Evolutionary conservation across 2,888 invertebrate species (phyloP), one percentile per base, ranked within the genome.

Genomic region (Andrena hattorfiana): DNA sequence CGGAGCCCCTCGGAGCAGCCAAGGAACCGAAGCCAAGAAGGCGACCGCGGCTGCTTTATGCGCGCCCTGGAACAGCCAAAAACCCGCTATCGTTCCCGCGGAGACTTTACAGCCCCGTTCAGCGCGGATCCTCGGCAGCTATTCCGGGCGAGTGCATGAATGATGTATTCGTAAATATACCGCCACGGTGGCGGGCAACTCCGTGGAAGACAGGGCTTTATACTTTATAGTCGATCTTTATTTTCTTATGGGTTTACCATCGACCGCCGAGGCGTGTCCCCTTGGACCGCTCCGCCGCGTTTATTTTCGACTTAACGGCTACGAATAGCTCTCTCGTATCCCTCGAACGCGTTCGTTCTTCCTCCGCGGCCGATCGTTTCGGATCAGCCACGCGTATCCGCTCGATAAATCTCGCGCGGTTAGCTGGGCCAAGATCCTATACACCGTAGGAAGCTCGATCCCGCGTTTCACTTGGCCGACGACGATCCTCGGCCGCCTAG

Each of bases 151-250:
- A 32, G 16, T 10, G 28, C 63, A 75, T 48, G 77, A 77, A 77
- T 77, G 64, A 77, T 71, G 70, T 71, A 77, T 77, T 77, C 59
- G 56, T 70, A 77, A 77, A 71, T 77, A 77, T 75, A 67, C 23
- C 32, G 20, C 2, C 7, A 42, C 42, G 42, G 42, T 42, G 42
- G 42, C 42, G 16, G 42, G 42, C 42, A 42, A 42, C 42, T 7
- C 70, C 48, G 73, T n/a, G 71, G 42, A 35, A 63, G 54, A 70
- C 63, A 64, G 42, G 26, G 48, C 49, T 49, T 28, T 23, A 51
- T 28, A 59, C 49, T 67, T 63, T 63, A 70, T 62, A 63, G 63
- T 7, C 59, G 68, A 69, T 54, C 42, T 69, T 76, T 76, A 68
- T 69, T 63, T 63, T 69, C 51, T 28, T 49, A 63, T 59, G 73